Conservation (phyloP, 2,797 vertebrate species). For the Ceryle rudis region DNA sequence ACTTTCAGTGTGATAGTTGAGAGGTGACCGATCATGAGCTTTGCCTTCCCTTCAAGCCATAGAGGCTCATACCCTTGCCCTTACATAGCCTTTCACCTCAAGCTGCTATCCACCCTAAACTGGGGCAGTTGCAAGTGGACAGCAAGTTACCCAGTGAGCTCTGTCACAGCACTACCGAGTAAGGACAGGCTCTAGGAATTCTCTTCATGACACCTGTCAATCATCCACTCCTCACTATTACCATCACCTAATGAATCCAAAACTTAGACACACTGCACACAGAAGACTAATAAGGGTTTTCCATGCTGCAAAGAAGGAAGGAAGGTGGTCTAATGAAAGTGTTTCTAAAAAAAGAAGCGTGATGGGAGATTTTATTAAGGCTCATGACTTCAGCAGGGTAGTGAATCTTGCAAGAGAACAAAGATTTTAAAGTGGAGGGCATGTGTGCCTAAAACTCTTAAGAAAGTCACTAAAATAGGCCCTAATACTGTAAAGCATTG, state of each 20-base stretch:
- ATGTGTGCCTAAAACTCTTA: not conserved
- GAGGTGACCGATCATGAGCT: not conserved
- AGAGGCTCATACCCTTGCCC: not conserved
- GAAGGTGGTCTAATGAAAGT: not conserved
- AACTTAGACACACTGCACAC: not conserved
- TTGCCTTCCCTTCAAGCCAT: not conserved
- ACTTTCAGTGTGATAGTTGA: not conserved
- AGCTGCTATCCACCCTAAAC: not conserved
- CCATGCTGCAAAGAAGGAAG: not conserved
- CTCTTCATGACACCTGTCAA: not conserved
- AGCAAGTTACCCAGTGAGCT: not conserved
- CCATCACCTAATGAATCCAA: not conserved
- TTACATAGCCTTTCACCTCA: not conserved
- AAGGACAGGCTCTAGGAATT: not conserved
- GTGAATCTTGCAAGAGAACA: not conserved
- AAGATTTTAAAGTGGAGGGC: not conserved
- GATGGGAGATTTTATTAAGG: not conserved
- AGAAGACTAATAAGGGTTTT: not conserved
- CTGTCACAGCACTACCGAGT: fast-evolving
- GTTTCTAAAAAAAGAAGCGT: not conserved
- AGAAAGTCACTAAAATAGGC: not conserved
- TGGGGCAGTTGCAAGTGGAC: not conserved
- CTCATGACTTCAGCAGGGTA: not conserved
- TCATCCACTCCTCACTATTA: not conserved
- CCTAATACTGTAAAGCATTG: not conserved